phyloP scores from a whole-genome alignment of 1,140 invertebrate species.

The Drosophila saltans region DNA sequence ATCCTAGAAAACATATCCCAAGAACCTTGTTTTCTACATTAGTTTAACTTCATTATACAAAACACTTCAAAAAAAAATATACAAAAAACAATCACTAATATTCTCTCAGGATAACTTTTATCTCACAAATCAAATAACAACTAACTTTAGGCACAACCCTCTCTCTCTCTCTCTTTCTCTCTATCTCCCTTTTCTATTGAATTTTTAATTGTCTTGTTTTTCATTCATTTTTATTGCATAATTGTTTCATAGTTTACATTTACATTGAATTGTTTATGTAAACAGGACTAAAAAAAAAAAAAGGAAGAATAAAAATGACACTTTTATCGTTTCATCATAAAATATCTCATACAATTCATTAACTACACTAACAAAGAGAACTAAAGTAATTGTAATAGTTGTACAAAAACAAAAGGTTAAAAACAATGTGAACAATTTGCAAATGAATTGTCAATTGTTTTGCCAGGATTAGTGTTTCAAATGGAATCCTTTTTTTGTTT shows the following conservation, averaged over 20 bases:
- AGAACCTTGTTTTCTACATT: too few species aligned
- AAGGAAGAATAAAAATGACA: not conserved
- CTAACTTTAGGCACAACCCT: too few species aligned
- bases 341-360: slow-evolving; percentile 62
- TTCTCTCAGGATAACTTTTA: too few species aligned
- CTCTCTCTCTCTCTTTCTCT: too few species aligned
- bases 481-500: not conserved
- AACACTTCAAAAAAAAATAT: too few species aligned
- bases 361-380: slow-evolving; percentile 64
- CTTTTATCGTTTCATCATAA: slow-evolving; percentile 32
- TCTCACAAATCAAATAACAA: too few species aligned
- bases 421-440: slow-evolving; percentile 3
- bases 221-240: slow-evolving; percentile 42
- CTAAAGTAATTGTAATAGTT: slow-evolving; percentile 45
- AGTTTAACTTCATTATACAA: too few species aligned
- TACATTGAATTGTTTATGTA: slow-evolving; percentile 40
- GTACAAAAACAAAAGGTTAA: slow-evolving; percentile 25
- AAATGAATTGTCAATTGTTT: slow-evolving; percentile 1
- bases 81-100: too few species aligned
- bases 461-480: not conserved
- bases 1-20: too few species aligned
- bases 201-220: slow-evolving; percentile 21
- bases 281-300: slow-evolving; percentile 25
- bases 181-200: not conserved
- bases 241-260: slow-evolving; percentile 49